phyloP scores from a whole-genome alignment of 2,888 invertebrate genomes.

The Amphipyra berbera region DNA sequence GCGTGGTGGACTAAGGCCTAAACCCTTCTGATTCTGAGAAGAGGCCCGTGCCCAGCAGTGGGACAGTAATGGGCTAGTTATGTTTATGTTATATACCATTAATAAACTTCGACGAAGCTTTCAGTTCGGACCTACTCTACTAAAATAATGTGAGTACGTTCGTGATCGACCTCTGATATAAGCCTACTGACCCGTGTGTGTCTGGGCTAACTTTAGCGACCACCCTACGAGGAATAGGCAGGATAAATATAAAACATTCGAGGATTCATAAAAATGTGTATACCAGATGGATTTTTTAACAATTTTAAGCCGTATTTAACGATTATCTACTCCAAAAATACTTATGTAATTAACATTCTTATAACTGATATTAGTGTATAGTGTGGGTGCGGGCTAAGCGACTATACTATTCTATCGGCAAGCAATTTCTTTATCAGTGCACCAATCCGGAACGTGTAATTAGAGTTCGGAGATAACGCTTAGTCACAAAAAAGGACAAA shows the following conservation, averaged over 20 bases:
- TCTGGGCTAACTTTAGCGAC: constrained; percentile 46
- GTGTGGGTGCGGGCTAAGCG: constrained; percentile 21
- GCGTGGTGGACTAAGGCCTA: too few species aligned
- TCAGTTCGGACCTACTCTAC: constrained; percentile 28
- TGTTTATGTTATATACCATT: too few species aligned
- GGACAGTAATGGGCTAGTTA: too few species aligned
- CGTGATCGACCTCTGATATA: constrained; percentile 45
- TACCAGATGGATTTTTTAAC: background rate
- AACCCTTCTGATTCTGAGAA: too few species aligned
- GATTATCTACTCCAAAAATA: constrained; percentile 58
- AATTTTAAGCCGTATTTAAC: constrained; percentile 29
- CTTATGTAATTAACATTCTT: constrained; percentile 85
- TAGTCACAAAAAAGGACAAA: constrained; percentile 28
- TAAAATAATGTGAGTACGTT: constrained; percentile 20
- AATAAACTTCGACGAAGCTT: background rate
- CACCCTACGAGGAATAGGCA: constrained; percentile 20
- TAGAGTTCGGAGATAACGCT: constrained; percentile 50
- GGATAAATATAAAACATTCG: constrained; percentile 18
- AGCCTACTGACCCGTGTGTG: constrained; percentile 32
- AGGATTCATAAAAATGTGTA: constrained; percentile 10
- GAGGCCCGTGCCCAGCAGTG: too few species aligned
- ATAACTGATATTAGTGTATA: constrained; percentile 64
- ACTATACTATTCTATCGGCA: constrained; percentile 42
- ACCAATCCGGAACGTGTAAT: constrained; percentile 56
- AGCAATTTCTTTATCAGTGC: constrained; percentile 59